Evolutionary conservation across 30 jellyfish, hydroid and myxozoan genomes (phyloP), one percentile per base, ranked within the genome.

Genomic region (Hydractinia symbiolongicarpus): DNA sequence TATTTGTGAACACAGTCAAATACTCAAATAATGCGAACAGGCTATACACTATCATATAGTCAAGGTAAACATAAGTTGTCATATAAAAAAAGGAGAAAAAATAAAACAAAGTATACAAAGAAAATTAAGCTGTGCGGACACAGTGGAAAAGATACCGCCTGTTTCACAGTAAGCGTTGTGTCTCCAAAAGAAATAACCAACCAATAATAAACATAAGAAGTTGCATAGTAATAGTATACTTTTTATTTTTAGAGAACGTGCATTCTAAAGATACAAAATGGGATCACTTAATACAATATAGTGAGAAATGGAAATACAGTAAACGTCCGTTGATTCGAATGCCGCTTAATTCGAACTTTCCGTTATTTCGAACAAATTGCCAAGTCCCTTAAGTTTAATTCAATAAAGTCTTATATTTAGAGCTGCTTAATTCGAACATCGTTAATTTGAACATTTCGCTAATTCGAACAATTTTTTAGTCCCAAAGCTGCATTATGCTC

Each of bases 91-190:
- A 50, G 7, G 56, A 8, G 62, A 72, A 5, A 7, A 50, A 72
- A 72, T 55, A 20, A 72, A 9, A 20, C 16, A 44, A 20, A 9
- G 19, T 58, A 58, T 58, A 16, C 3, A 58, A 58, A 58, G 69
- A 58, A 58, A 58, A 58, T 58, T 58, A 58, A 11, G 69, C 17
- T 11, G 19, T 66, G 76, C 50, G 7, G 61, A 49, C 5, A 66
- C 17, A 68, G 53, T 62, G 70, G 74, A 57, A 77, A 11, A 15
- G 72, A 79, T 78, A 89, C 96, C 94, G 83, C 96, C 96, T 0
- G 94, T 78, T 54, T 89, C 96, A 79, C 96, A 89, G 81, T 83
- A 79, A 15, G 78, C 64, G 72, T 89, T 89, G 79, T 89, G 96
- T 14, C 96, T 72, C 54, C 78, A 76, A 75, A 82, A 89, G 86